Percentiles rank a stretch among this genome's conserved stretches.
phyloP scores from a whole-genome alignment of 2,888 invertebrate genomes.

The Pteria penguin region DNA sequence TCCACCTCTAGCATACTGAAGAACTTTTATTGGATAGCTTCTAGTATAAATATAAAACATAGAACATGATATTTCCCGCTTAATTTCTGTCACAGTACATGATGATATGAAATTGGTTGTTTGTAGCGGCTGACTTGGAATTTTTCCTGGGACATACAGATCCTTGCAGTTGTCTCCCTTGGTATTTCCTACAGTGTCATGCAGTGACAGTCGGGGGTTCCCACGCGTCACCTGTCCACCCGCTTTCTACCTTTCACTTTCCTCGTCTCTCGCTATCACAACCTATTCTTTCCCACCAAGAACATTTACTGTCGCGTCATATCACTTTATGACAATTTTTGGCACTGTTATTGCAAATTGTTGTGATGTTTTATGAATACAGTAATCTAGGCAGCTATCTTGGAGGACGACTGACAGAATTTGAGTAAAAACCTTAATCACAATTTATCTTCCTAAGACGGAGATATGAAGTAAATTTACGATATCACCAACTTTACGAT shows the following conservation, averaged over 20 bases:
- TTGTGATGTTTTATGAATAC: background rate
- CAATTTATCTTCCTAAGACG: background rate
- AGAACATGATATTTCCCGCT: background rate
- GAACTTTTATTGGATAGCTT: too few species aligned
- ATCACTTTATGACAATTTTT: too few species aligned
- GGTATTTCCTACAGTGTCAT: background rate
- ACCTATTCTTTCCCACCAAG: too few species aligned
- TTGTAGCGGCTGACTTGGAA: background rate
- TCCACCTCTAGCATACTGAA: conserved; percentile 60
- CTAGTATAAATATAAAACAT: too few species aligned
- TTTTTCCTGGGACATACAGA: conserved; percentile 12
- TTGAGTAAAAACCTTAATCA: background rate
- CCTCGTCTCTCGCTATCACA: background rate
- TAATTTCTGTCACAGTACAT: background rate
- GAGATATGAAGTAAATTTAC: conserved; percentile 9
- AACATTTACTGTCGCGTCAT: background rate
- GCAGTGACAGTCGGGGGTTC: background rate
- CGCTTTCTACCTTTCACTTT: background rate
- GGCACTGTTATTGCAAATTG: background rate
- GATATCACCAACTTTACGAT: conserved; percentile 12
- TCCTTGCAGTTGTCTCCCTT: background rate
- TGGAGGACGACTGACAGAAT: too few species aligned
- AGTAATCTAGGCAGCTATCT: too few species aligned
- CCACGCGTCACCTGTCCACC: background rate
- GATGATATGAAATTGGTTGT: background rate